Conservation (phyloP, 2,888 invertebrate species). For the Mimas tiliae region DNA sequence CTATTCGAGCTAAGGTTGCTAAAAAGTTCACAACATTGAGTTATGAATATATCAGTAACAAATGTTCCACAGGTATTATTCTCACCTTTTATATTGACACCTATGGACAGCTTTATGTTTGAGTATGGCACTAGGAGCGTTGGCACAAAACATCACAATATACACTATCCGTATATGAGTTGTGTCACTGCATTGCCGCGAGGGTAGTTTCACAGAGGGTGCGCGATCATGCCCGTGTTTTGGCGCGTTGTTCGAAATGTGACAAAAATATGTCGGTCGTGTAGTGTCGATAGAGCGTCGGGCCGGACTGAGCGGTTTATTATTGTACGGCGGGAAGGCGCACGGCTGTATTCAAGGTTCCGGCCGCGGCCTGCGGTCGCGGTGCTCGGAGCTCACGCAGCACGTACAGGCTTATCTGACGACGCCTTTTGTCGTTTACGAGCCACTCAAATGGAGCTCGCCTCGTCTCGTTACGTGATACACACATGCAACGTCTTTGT, state of each 20-base stretch:
- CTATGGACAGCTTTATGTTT: constrained; percentile 58
- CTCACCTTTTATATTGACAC: constrained; percentile 67
- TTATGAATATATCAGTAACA: neutral
- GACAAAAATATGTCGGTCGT: constrained; percentile 66
- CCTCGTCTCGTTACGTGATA: constrained; percentile 42
- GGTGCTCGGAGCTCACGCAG: constrained; percentile 34
- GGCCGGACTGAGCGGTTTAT: constrained; percentile 79
- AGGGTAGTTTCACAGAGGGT: constrained; percentile 44
- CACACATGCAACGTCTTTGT: constrained; percentile 24
- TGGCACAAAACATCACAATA: constrained; percentile 81
- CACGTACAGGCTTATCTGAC: constrained; percentile 76
- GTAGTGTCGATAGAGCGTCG: constrained; percentile 76
- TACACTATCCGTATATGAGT: constrained; percentile 67
- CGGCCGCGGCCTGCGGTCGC: constrained; percentile 63
- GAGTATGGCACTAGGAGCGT: constrained; percentile 70
- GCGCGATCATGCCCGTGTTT: constrained; percentile 47
- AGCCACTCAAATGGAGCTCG: constrained; percentile 45
- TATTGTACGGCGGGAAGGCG: constrained; percentile 79
- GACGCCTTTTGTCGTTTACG: constrained; percentile 66
- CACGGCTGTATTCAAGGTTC: constrained; percentile 77
- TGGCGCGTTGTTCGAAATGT: constrained; percentile 50
- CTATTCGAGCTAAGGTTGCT: neutral
- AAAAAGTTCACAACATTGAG: constrained; percentile 19
- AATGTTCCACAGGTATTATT: constrained; percentile 22
- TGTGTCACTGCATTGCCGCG: constrained; percentile 63